Base-by-base conservation (phyloP, 2,888 invertebrate species). In the Limnephilus auricula region DNA sequence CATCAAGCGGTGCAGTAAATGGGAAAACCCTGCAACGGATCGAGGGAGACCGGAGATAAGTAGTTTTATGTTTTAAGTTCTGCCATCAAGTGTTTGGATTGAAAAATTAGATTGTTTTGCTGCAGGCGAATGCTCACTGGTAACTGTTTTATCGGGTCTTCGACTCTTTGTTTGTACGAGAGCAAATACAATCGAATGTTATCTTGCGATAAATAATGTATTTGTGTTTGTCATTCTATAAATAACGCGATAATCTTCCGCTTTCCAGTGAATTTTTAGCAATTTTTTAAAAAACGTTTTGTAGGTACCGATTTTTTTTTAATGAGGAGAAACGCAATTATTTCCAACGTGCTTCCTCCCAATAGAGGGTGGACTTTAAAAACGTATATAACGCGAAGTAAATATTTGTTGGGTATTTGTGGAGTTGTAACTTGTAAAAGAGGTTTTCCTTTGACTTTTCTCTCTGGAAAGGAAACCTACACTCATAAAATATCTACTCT, bases 1-100 rank as follows among this genome's bases (percentile, higher is more conserved):
- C 40, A 79, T 79, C 79, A 79, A 40, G 37, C 32, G 89, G 31
- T 89, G 89, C 79, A 89, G 30, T 89, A 37, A 32, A 89, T 40
- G 84, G 30, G 84, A 40, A 40, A 85, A 40, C 45, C n/a, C 65
- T 65, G 65, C 65, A 65, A 65, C 65, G 65, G 65, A 65, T 65
- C 65, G 65, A 9, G 65, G 65, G 25, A 65, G 65, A 65, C 65
- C 65, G 25, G 65, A 65, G 65, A 65, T 65, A 65, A 65, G 65
- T 65, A 65, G 65, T 65, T 65, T 65, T 65, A 65, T 65, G 65
- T 65, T 65, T 65, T 65, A 25, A 65, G 65, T 65, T 65, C n/a
- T 25, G 65, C 25, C 65, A 65, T 65, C 65, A 25, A 65, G 65
- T 25, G 65, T 65, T 65, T n/a, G 65, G n/a, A 65, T 65, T 65